These are phyloP conservation scores for Sinonovacula constricta DNA, from an alignment of 1,140 invertebrate genomes.

Conservation along the genomic window DNA sequence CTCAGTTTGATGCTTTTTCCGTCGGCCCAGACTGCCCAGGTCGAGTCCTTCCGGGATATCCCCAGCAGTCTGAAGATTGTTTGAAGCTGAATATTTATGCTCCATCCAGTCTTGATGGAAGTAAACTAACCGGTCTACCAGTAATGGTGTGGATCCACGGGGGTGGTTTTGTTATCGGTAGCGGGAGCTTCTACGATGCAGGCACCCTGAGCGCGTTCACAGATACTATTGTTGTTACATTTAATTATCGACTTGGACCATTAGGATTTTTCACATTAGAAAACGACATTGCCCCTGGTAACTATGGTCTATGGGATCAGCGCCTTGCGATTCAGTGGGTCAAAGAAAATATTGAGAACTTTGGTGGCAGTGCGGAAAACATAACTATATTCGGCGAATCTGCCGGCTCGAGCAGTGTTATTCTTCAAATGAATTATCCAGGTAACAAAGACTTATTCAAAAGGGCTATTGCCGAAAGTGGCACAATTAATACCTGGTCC, in stretches of 20 bases:
- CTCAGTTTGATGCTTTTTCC: conserved; percentile 85
- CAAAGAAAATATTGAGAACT: conserved; percentile 84
- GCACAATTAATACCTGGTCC: conserved; percentile 6
- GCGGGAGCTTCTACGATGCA: conserved; percentile 94
- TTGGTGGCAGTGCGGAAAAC: conserved; percentile 85
- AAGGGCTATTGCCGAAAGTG: conserved; percentile 48
- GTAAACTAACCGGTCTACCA: conserved; percentile 76
- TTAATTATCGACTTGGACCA: conserved; percentile 87
- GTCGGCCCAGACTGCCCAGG: conserved; percentile 81
- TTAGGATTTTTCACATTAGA: conserved; percentile 96
- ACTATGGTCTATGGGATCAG: conserved; percentile 95
- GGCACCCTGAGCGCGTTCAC: conserved; percentile 83
- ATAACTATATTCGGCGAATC: conserved; percentile 82
- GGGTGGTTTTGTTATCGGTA: conserved; percentile 93
- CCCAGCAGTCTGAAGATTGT: conserved; percentile 89
- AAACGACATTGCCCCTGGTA: conserved; percentile 92
- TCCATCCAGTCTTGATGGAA: conserved; percentile 80
- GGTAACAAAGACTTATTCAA: conserved; percentile 46
- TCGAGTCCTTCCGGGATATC: conserved; percentile 3
- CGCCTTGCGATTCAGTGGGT: conserved; percentile 88
- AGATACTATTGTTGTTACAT: conserved; percentile 89
- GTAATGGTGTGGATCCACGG: conserved; percentile 98
- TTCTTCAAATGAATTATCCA: conserved; percentile 16
- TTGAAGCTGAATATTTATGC: conserved; percentile 92
- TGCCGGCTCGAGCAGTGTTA: conserved; percentile 44